Conservation (phyloP, 2,888 invertebrate genomes). For the Allophyes oxyacanthae region DNA sequence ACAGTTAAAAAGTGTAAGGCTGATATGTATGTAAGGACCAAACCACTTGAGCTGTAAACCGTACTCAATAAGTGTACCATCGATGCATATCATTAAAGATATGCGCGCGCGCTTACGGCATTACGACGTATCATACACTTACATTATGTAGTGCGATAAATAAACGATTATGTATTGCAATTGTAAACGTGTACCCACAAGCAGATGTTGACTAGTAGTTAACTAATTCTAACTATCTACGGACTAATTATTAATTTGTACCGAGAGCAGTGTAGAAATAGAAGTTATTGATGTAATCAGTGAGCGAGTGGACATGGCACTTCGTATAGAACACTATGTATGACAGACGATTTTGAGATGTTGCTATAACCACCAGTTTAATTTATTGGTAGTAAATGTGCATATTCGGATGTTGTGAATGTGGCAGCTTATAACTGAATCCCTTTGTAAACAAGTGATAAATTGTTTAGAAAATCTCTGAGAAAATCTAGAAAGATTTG, state of each 20-base stretch:
- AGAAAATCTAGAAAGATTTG: too few relatives aligned
- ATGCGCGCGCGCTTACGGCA: constrained; percentile 13
- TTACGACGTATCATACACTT: constrained; percentile 36
- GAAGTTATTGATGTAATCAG: too few relatives aligned
- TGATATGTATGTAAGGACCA: not conserved
- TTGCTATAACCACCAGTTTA: too few relatives aligned
- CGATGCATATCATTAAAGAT: constrained; percentile 50
- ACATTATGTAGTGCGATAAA: constrained; percentile 50
- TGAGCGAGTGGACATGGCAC: too few relatives aligned
- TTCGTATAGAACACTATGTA: too few relatives aligned
- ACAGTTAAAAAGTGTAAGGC: not conserved
- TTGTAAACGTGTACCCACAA: constrained; percentile 16
- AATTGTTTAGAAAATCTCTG: too few relatives aligned
- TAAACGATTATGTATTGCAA: constrained; percentile 36
- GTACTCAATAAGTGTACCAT: constrained; percentile 34
- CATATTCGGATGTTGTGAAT: too few relatives aligned
- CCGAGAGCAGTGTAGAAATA: not conserved
- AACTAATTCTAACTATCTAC: too few relatives aligned
- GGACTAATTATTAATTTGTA: constrained; percentile 36
- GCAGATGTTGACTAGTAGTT: constrained; percentile 19
- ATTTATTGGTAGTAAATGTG: too few relatives aligned
- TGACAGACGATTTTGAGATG: too few relatives aligned
- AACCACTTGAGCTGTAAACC: constrained; percentile 27
- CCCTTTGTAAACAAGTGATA: too few relatives aligned
- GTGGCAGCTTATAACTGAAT: too few relatives aligned